Evolutionary conservation across 92 coral and sea anemone species (phyloP), one percentile per base, ranked within the genome.

Genomic region (Siderastrea radians): DNA sequence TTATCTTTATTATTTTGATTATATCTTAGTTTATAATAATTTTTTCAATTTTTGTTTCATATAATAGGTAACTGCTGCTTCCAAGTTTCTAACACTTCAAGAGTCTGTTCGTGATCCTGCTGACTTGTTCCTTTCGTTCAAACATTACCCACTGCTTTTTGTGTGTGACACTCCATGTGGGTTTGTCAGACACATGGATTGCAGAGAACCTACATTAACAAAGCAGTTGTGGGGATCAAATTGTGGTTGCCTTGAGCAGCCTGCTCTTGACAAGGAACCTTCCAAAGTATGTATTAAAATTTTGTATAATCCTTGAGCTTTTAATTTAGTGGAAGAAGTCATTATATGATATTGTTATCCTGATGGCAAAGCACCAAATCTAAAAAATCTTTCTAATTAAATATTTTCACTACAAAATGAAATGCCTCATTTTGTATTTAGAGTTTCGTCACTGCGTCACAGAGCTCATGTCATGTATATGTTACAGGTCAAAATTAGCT

Each of bases 81-180:
- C 93, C 6, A 90, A 90, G 80, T 90, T 90, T 74, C 48, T 90
- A n/a, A 16, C 93, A 45, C 88, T 60, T 17, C 65, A 60, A 60
- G 65, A 60, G 16, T 60, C 65, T 60, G 65, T 60, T 4, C 26
- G 14, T 60, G 65, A 60, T 60, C 65, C 65, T 60, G 65, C n/a
- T 60, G 65, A 90, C 69, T 71, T 90, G 69, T 90, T 80, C 59
- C 61, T 90, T 11, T 90, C 93, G 3, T 49, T 90, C 46, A 45
- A 52, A 4, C 80, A 78, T 63, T 55, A 72, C 19, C 93, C 93
- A 19, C 61, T 74, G 12, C 2, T 90, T 13, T 84, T 90, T 63
- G 67, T 90, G 5, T 77, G 80, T 52, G 93, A 90, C 72, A 85
- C 93, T 51, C 93, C 93, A 44, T 90, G 93, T 90, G 90, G 93